These are phyloP conservation scores for Phrynocephalus vlangalii DNA, from an alignment of 2,797 vertebrate species.

Conservation along the genomic window DNA sequence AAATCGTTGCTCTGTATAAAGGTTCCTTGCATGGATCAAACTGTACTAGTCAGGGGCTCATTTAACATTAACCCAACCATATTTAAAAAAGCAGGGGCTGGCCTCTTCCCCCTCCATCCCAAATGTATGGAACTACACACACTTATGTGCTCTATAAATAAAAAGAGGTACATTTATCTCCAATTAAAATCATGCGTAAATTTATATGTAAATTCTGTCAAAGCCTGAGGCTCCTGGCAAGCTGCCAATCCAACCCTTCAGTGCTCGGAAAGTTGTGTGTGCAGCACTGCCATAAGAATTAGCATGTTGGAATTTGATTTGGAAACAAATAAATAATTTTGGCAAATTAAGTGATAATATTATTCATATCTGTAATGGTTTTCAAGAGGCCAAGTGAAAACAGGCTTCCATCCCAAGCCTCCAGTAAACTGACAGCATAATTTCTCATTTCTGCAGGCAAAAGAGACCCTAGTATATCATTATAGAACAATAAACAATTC, in stretches of 20 bases:
- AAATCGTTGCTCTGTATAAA: not conserved
- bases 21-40: not conserved
- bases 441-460: not conserved
- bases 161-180: constrained; percentile 62
- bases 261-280: not conserved
- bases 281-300: not conserved
- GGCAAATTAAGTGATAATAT: rapidly evolving
- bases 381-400: rapidly evolving
- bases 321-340: constrained; percentile 32
- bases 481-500: constrained; percentile 11
- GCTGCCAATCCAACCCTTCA: constrained; percentile 48
- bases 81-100: not conserved
- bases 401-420: constrained; percentile 25
- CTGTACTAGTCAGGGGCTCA: constrained; percentile 4
- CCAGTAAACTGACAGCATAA: constrained; percentile 22
- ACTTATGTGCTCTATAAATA: constrained; percentile 63
- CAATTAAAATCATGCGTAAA: constrained; percentile 69
- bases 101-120: not conserved
- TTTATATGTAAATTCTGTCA: constrained; percentile 68
- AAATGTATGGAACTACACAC: constrained; percentile 36
- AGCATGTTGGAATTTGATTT: not conserved
- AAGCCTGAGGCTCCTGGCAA: constrained; percentile 56
- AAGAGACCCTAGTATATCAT: not conserved
- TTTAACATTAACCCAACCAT: constrained; percentile 4
- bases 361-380: rapidly evolving